A percentile compares a stretch with the other conserved stretches of the same genome.
phyloP scores from a whole-genome alignment of 2,113 vertebrate species.

The Actenoides lindsayi region DNA sequence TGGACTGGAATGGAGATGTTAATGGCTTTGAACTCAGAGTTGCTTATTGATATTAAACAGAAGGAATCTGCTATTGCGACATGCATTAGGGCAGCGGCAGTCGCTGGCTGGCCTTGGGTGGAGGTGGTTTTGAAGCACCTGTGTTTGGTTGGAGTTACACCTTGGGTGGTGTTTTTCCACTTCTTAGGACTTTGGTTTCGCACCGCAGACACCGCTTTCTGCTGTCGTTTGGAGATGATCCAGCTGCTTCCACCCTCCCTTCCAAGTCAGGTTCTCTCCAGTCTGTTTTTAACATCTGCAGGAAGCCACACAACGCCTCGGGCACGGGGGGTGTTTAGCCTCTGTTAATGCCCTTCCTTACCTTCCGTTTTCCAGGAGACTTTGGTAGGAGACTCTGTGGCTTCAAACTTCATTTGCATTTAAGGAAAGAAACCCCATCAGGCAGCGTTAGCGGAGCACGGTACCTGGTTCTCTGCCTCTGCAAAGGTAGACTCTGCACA shows the following conservation, averaged over 20 bases:
- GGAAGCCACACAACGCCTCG: background rate
- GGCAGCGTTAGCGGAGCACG: rapidly evolving
- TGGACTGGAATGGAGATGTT: background rate
- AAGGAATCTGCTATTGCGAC: rapidly evolving
- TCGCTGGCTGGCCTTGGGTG: background rate
- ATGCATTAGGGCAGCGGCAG: background rate
- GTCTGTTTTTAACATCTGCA: background rate
- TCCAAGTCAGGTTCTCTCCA: background rate
- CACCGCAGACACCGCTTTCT: background rate
- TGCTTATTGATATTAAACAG: constrained; percentile 12
- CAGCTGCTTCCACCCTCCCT: background rate
- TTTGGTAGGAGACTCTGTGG: background rate
- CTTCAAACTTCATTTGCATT: background rate
- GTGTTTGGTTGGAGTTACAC: background rate
- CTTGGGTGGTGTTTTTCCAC: background rate
- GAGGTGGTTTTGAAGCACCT: background rate
- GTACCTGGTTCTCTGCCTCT: background rate
- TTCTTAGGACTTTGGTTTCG: background rate
- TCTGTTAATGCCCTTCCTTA: background rate
- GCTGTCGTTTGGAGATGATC: background rate
- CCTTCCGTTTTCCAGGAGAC: background rate
- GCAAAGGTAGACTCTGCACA: rapidly evolving
- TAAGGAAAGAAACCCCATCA: background rate
- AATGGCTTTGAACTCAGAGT: background rate
- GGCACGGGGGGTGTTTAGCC: background rate